Evolutionary conservation across 2,113 vertebrate genomes (phyloP), one percentile per base, ranked within the genome.

Genomic region (Paramormyrops kingsleyae): DNA sequence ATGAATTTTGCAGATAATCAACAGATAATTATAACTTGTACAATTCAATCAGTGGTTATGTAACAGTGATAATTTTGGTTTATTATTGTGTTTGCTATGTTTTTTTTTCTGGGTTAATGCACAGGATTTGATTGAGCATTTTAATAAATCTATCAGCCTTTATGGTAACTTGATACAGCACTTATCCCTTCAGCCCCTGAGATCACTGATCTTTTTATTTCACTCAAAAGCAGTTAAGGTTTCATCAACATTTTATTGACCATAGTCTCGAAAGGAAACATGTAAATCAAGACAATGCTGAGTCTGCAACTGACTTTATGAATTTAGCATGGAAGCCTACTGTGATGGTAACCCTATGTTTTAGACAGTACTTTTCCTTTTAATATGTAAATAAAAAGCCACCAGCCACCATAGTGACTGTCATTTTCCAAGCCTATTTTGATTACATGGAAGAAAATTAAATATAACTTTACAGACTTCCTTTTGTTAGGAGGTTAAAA

Each of bases 61-160:
- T 17, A 42, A 19, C 35, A 42, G 5, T 80, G 35, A 80, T 80
- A 7, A 80, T 80, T 42, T 80, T 80, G 15, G 35, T 80, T 80
- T 80, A 80, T 80, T 80, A 42, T 80, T 80, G 31, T 80, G 15
- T 42, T 42, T 80, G 74, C 74, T 80, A 42, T 80, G 39, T 77
- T 39, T 15, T 27, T 13, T 49, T 53, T 53, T 80, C 74, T 15
- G 74, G 31, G 27, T 35, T 77, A 39, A 77, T n/a, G 15, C 74
- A 77, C 5, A 39, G 31, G 31, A 42, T 39, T 80, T 80, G 74
- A 80, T 42, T 42, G 35, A 80, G 74, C 1, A 80, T 80, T 80
- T 80, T 80, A 80, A 80, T 80, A 80, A 80, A 42, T 80, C 13
- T 42, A 80, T 80, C 31, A 80, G 74, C 74, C 74, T 80, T 80